A percentile compares a stretch with the other conserved stretches of the same genome.
These are phyloP conservation scores for Dunckerocampus dactyliophorus DNA, from an alignment of 2,113 vertebrate genomes.

Conservation along the genomic window DNA sequence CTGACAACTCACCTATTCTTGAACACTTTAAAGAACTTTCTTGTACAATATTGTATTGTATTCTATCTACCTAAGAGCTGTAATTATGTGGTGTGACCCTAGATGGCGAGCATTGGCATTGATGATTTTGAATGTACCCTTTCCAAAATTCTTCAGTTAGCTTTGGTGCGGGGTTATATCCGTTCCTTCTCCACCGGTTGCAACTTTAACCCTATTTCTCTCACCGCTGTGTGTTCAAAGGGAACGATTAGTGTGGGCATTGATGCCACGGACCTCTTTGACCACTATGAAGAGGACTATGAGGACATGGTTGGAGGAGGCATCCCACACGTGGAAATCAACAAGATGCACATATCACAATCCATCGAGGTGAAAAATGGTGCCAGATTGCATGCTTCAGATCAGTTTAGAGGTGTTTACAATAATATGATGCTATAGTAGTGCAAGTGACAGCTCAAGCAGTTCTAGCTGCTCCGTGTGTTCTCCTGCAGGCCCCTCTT, in stretches of 20 bases:
- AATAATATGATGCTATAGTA: neutral
- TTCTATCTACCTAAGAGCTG: too few species aligned
- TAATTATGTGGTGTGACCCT: too few species aligned
- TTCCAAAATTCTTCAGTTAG: neutral
- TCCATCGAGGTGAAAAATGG: slow-evolving; percentile 86
- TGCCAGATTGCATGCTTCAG: neutral
- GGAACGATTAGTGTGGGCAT: slow-evolving; percentile 95
- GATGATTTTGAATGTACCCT: neutral
- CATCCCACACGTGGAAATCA: slow-evolving; percentile 92
- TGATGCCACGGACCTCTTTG: slow-evolving; percentile 96
- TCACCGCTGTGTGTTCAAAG: slow-evolving; percentile 57
- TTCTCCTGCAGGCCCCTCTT: slow-evolving; percentile 81
- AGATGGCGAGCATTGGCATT: too few species aligned
- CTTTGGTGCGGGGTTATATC: too few species aligned
- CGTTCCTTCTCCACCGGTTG: neutral
- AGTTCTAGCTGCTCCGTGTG: neutral
- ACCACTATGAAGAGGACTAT: slow-evolving; percentile 92
- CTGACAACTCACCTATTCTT: slow-evolving; percentile 5
- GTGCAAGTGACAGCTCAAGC: too few species aligned
- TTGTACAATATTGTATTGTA: neutral
- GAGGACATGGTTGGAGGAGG: slow-evolving; percentile 81
- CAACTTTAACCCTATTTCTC: neutral
- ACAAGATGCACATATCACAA: slow-evolving; percentile 99
- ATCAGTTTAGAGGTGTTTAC: neutral
- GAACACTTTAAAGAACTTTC: neutral